Conservation (phyloP, 2,888 invertebrate genomes). For the Asteroscopus sphinx region DNA sequence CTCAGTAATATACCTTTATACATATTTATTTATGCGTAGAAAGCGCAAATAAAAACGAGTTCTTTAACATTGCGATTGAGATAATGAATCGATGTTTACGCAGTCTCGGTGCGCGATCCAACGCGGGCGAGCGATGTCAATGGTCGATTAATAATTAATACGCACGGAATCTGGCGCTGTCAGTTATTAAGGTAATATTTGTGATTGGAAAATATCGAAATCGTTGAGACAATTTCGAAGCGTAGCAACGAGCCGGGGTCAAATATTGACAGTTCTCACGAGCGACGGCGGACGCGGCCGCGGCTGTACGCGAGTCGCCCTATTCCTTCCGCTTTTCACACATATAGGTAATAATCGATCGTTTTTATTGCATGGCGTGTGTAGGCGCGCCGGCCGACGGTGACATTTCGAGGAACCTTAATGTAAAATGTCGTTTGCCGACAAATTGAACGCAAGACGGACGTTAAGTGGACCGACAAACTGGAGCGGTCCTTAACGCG, state of each 20-base stretch:
- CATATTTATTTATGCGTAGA: constrained; percentile 88
- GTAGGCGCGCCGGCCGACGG: constrained; percentile 75
- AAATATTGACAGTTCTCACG: constrained; percentile 90
- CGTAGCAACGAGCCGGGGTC: constrained; percentile 77
- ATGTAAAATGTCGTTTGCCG: constrained; percentile 76
- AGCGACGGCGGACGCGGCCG: constrained; percentile 79
- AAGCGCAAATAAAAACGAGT: constrained; percentile 88
- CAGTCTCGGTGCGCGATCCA: constrained; percentile 65
- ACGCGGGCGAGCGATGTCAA: constrained; percentile 53
- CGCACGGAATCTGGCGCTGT: constrained; percentile 55
- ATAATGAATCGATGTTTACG: constrained; percentile 81
- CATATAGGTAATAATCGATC: constrained; percentile 89
- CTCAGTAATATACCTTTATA: constrained; percentile 81
- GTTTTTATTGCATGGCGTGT: constrained; percentile 85
- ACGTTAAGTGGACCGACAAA: constrained; percentile 82
- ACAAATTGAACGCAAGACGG: constrained; percentile 70
- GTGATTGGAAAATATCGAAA: constrained; percentile 86
- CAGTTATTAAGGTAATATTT: constrained; percentile 78
- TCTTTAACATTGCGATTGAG: constrained; percentile 81
- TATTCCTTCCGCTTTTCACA: constrained; percentile 89
- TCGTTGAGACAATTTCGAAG: constrained; percentile 88
- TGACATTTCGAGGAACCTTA: constrained; percentile 85
- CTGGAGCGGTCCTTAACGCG: constrained; percentile 66
- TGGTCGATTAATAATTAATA: constrained; percentile 57
- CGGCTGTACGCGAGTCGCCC: constrained; percentile 73